phyloP scores from a whole-genome alignment of 2,113 vertebrate genomes.

The Hypomesus transpacificus region DNA sequence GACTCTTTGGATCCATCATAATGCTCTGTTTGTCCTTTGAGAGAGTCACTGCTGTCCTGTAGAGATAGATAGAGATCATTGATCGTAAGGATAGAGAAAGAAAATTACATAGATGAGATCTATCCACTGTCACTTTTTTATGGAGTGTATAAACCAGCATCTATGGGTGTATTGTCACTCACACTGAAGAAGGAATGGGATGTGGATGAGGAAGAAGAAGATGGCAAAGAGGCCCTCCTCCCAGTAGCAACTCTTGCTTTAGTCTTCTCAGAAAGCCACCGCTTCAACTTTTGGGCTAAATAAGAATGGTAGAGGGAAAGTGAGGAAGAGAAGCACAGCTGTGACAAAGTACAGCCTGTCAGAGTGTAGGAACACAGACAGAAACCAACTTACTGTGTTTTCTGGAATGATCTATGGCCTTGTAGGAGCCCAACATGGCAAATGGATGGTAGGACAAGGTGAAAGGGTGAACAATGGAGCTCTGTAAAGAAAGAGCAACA shows the following conservation, averaged over 20 bases:
- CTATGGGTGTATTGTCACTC: slow-evolving; percentile 25
- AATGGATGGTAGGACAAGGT: slow-evolving; percentile 79
- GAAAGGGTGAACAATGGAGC: slow-evolving; percentile 65
- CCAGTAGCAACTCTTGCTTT: slow-evolving; percentile 14
- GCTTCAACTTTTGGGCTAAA: slow-evolving; percentile 61
- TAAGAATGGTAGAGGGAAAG: background rate
- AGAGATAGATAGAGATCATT: background rate
- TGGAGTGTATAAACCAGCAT: background rate
- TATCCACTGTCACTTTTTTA: background rate
- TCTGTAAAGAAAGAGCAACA: slow-evolving; percentile 38
- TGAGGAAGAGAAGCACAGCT: too few relatives aligned
- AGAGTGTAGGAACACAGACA: background rate
- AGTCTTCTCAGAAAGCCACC: slow-evolving; percentile 55
- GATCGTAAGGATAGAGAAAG: background rate
- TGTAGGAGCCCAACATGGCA: slow-evolving; percentile 80
- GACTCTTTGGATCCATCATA: slow-evolving; percentile 61
- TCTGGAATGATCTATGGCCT: slow-evolving; percentile 71
- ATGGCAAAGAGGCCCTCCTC: background rate
- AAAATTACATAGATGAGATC: background rate
- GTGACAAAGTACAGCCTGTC: too few relatives aligned
- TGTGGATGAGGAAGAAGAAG: slow-evolving; percentile 44
- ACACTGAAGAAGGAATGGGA: slow-evolving; percentile 59
- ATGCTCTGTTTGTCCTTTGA: slow-evolving; percentile 32
- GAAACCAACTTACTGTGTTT: slow-evolving; percentile 71
- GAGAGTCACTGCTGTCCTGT: slow-evolving; percentile 53